Conservation (phyloP, 2,113 vertebrate genomes). For the Tragulus kanchil region DNA sequence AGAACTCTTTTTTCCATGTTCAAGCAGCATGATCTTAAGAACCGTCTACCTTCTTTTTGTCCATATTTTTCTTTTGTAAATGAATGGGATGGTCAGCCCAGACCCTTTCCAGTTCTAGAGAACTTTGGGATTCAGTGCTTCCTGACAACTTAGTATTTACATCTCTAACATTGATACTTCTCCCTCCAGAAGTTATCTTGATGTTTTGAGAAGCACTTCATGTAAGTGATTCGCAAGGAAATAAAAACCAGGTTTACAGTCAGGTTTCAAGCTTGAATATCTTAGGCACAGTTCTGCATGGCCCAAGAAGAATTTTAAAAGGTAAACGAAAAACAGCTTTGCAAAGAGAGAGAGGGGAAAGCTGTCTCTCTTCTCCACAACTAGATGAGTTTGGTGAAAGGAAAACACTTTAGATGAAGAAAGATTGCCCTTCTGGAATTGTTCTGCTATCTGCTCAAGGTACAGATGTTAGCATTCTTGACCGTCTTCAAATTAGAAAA, state of each 20-base stretch:
- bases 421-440: not conserved
- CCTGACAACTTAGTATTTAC: not conserved
- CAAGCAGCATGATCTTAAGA: not conserved
- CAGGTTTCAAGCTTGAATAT: not conserved
- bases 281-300: not conserved
- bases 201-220: conserved; percentile 17
- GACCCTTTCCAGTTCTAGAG: not conserved
- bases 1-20: not conserved
- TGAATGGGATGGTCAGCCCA: not conserved
- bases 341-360: not conserved
- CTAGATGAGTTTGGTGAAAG: conserved; percentile 1
- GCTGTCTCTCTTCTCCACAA: not conserved
- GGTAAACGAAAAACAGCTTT: not conserved
- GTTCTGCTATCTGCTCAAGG: not conserved
- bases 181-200: not conserved
- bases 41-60: not conserved
- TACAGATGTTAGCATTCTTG: not conserved
- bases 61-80: not conserved
- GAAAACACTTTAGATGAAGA: conserved; percentile 28
- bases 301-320: not conserved
- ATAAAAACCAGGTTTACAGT: conserved; percentile 5
- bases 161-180: conserved; percentile 18
- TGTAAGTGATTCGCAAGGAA: conserved; percentile 8
- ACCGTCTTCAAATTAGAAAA: conserved; percentile 27
- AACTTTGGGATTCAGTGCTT: not conserved